Percentiles rank a stretch among this genome's conserved stretches.
Evolutionary conservation across 2,888 invertebrate genomes (phyloP).

Genomic region (Eristalis pertinax): DNA sequence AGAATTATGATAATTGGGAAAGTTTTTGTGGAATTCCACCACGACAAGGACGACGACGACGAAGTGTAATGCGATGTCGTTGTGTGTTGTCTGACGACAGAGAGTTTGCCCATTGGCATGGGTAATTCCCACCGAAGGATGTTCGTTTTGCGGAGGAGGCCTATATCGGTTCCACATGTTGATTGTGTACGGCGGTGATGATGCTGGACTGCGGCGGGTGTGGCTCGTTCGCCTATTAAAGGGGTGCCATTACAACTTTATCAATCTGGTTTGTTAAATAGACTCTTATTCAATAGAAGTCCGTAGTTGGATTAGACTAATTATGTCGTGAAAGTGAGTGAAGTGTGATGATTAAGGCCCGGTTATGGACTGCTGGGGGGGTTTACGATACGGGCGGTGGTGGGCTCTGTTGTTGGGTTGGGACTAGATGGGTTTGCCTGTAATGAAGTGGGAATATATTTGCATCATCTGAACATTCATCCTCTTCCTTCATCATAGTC

Average conservation of each 20-base stretch:
- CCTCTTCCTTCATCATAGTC: too few relatives aligned
- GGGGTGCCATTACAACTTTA: constrained; percentile 54
- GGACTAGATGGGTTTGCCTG: too few relatives aligned
- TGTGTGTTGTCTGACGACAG: constrained; percentile 47
- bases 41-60: constrained; percentile 21
- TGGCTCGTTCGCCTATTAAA: constrained; percentile 39
- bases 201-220: constrained; percentile 13
- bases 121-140: constrained; percentile 25
- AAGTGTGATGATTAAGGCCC: constrained; percentile 4
- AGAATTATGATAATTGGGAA: constrained; percentile 72
- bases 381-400: neutral
- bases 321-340: constrained; percentile 13
- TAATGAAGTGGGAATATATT: too few relatives aligned
- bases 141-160: constrained; percentile 27
- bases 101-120: constrained; percentile 38
- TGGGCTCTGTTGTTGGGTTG: neutral
- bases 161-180: constrained; percentile 70
- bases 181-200: constrained; percentile 34
- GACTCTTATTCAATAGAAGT: constrained; percentile 30
- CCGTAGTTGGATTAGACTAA: constrained; percentile 7
- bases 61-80: constrained; percentile 63
- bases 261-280: constrained; percentile 40
- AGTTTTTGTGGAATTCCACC: constrained; percentile 63
- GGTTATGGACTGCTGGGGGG: neutral
- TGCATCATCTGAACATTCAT: too few relatives aligned